Conservation (phyloP, 2,113 vertebrate genomes). For the Colinus virginianus region DNA sequence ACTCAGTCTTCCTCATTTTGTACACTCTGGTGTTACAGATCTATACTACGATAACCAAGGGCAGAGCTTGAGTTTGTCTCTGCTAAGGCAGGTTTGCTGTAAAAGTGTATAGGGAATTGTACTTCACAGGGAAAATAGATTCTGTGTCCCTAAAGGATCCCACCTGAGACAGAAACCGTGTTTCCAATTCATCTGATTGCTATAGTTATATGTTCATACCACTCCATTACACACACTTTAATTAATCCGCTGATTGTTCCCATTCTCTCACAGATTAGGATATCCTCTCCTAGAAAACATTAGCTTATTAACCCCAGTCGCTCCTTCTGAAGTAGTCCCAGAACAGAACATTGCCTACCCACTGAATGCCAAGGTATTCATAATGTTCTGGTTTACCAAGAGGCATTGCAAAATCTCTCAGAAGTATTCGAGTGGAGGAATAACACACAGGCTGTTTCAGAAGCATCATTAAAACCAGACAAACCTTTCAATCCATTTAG, state of each 20-base stretch:
- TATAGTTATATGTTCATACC: constrained; percentile 18
- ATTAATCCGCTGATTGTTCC: constrained; percentile 48
- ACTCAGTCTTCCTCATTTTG: background rate
- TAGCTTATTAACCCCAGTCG: constrained; percentile 35
- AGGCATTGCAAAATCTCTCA: constrained; percentile 2
- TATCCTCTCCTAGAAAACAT: constrained; percentile 23
- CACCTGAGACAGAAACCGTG: background rate
- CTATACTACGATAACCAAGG: background rate
- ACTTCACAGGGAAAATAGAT: background rate
- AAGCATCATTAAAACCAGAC: constrained; percentile 49
- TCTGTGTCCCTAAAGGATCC: background rate
- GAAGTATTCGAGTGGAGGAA: constrained; percentile 39
- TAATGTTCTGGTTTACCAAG: constrained; percentile 12
- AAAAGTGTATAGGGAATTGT: background rate
- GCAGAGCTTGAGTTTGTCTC: background rate
- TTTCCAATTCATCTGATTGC: background rate
- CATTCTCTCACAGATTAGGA: constrained; percentile 33
- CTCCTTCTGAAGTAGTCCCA: background rate
- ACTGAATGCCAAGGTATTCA: background rate
- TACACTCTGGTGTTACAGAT: background rate
- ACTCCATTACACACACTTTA: constrained; percentile 17
- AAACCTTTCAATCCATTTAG: constrained; percentile 58
- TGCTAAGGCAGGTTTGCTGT: background rate
- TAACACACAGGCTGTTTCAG: constrained; percentile 7
- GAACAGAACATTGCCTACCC: background rate